Base-by-base conservation (phyloP, 2,797 vertebrate genomes). In the Lagorchestes hirsutus region DNA sequence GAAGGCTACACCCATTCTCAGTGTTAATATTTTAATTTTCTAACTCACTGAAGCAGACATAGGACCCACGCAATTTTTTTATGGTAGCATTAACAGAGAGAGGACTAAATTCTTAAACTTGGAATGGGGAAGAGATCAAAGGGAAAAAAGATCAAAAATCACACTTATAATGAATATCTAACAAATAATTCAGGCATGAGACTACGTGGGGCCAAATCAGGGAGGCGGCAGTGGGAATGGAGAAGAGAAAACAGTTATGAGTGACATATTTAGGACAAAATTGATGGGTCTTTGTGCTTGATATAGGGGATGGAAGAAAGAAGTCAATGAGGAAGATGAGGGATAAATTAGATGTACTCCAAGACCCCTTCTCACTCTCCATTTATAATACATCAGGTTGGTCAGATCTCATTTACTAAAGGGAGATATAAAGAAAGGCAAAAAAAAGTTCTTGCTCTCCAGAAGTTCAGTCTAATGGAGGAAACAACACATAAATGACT, bases 1-100 rank as follows among this genome's bases (percentile, higher is more conserved):
- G 22, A 82, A 96, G 95, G 52, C 5, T 54, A 90, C 94, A n/a
- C 52, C 58, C 31, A 93, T 74, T 14, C 92, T 97, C 50, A 94
- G 59, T 91, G 95, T 93, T 95, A 91, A 95, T 95, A 52, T 74
- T 28, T 54, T n/a, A 59, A 54, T 87, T 54, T 91, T 95, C 54
- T 93, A n/a, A 57, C 16, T 54, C 82, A 91, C 55, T 93, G 40
- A 91, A 5, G 34, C n/a, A 67, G 13, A 13, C 34, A 12, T 67
- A 34, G 34, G 62, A 34, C 31, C 13, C 4, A n/a, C n/a, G 12
- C 94, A 0, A 34, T 58, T 92, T 95, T 92, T 92, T 56, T 67
- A 82, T 91, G 74, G n/a, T 40, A 82, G 12, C 18, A 40, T 82
- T 82, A 82, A 46, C 22, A 46, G 74, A 22, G 46, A 82, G 8